Evolutionary conservation across 2,113 vertebrate species (phyloP).

Genomic region (Sterrhoptilus dennistouni): DNA sequence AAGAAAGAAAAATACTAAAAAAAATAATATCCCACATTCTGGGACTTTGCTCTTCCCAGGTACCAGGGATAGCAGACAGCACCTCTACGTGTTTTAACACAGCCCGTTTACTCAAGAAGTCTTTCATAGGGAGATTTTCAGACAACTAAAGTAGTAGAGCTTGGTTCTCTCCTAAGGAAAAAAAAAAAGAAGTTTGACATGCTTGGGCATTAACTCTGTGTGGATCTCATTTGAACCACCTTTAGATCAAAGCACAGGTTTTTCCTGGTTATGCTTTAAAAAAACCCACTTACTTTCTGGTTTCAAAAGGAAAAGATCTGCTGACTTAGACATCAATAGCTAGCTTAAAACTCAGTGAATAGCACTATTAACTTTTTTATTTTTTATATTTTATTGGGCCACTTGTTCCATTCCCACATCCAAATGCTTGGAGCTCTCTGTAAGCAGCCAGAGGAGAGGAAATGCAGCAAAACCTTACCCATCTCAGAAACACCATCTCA

Average conservation of each 20-base stretch:
- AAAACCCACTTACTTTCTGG: slow-evolving; percentile 59
- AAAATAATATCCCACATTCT: neutral
- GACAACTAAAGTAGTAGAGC: slow-evolving; percentile 27
- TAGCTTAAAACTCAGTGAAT: slow-evolving; percentile 73
- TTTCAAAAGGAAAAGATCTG: slow-evolving; percentile 78
- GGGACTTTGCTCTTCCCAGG: neutral
- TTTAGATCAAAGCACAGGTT: slow-evolving; percentile 76
- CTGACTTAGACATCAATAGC: slow-evolving; percentile 76
- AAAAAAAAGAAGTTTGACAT: slow-evolving; percentile 52
- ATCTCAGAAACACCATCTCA: neutral
- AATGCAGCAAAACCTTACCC: neutral
- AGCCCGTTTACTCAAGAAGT: neutral
- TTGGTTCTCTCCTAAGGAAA: slow-evolving; percentile 22
- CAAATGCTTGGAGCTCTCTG: slow-evolving; percentile 37
- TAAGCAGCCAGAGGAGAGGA: slow-evolving; percentile 18
- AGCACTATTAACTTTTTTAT: slow-evolving; percentile 71
- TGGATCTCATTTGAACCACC: slow-evolving; percentile 73
- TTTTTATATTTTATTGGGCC: slow-evolving; percentile 57
- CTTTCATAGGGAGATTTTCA: slow-evolving; percentile 19
- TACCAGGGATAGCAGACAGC: neutral
- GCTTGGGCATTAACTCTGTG: slow-evolving; percentile 59
- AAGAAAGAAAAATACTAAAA: neutral
- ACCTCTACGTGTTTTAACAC: neutral
- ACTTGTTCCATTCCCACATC: slow-evolving; percentile 44
- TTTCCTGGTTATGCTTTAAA: slow-evolving; percentile 71